A percentile compares a stretch with the other conserved stretches of the same genome.
These are phyloP conservation scores for Pissodes strobi DNA, from an alignment of 1,140 invertebrate genomes.

Conservation along the genomic window DNA sequence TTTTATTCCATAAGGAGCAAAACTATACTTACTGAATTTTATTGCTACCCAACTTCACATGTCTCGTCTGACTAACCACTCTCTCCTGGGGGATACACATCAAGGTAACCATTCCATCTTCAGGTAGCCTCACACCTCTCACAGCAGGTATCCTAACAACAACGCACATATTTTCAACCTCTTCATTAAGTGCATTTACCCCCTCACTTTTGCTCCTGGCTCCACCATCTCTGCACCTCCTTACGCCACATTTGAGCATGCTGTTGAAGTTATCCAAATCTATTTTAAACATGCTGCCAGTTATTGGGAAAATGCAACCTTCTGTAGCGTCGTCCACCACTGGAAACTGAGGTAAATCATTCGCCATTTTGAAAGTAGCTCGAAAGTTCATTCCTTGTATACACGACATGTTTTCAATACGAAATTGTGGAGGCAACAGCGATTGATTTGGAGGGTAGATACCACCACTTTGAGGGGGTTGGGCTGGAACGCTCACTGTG, in stretches of 20 bases:
- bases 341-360: slow-evolving; percentile 7
- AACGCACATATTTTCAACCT: slow-evolving; percentile 59
- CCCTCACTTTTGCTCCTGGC: neutral
- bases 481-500: slow-evolving; percentile 30
- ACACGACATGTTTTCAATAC: slow-evolving; percentile 49
- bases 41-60: slow-evolving; percentile 39
- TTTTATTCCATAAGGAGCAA: too few species aligned
- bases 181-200: slow-evolving; percentile 21
- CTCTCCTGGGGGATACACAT: slow-evolving; percentile 66
- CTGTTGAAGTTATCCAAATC: slow-evolving; percentile 36
- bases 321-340: slow-evolving; percentile 34
- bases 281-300: slow-evolving; percentile 30
- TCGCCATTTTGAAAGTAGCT: slow-evolving; percentile 13
- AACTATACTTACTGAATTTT: slow-evolving; percentile 36
- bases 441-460: slow-evolving; percentile 14
- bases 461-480: slow-evolving; percentile 1
- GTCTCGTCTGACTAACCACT: slow-evolving; percentile 62
- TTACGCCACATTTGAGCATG: slow-evolving; percentile 54
- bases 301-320: slow-evolving; percentile 27
- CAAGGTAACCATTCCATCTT: slow-evolving; percentile 65
- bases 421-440: slow-evolving; percentile 28
- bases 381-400: slow-evolving; percentile 30
- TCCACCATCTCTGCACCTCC: slow-evolving; percentile 40
- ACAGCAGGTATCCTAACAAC: slow-evolving; percentile 66
- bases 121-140: slow-evolving; percentile 63